Evolutionary conservation across 2,113 vertebrate species (phyloP).

Genomic region (Alligator mississippiensis): DNA sequence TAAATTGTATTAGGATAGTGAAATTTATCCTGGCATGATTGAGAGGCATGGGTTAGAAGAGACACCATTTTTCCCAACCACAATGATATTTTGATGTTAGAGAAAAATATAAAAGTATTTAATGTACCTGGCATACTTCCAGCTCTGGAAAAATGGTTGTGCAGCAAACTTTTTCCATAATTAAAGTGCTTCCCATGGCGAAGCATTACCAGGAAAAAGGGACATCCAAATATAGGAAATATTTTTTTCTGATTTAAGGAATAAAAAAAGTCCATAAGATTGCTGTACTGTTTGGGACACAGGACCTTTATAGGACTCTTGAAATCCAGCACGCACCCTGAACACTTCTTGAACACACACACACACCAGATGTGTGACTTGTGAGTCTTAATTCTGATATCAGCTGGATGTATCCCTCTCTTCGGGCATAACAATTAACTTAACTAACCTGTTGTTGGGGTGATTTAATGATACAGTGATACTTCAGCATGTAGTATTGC

Average conservation of each 20-base stretch:
- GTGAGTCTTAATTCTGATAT: not conserved
- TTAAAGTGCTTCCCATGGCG: not conserved
- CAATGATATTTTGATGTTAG: not conserved
- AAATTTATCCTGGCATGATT: not conserved
- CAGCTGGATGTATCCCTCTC: not conserved
- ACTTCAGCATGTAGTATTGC: not conserved
- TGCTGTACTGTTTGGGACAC: not conserved
- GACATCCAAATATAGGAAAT: not conserved
- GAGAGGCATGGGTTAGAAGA: not conserved
- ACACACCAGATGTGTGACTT: not conserved
- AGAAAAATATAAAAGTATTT: not conserved
- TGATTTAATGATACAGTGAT: not conserved
- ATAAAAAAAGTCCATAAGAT: not conserved
- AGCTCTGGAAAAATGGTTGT: not conserved
- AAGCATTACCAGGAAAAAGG: not conserved
- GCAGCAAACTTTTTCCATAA: not conserved
- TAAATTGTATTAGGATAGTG: not conserved
- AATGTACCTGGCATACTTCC: not conserved
- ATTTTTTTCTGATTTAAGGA: not conserved
- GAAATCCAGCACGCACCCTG: not conserved
- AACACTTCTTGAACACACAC: not conserved
- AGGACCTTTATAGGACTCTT: not conserved
- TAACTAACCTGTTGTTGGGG: not conserved
- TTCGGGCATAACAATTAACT: not conserved
- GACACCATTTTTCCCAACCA: not conserved